Evolutionary conservation across 2,797 vertebrate species (phyloP).

Genomic region (Picus viridis): DNA sequence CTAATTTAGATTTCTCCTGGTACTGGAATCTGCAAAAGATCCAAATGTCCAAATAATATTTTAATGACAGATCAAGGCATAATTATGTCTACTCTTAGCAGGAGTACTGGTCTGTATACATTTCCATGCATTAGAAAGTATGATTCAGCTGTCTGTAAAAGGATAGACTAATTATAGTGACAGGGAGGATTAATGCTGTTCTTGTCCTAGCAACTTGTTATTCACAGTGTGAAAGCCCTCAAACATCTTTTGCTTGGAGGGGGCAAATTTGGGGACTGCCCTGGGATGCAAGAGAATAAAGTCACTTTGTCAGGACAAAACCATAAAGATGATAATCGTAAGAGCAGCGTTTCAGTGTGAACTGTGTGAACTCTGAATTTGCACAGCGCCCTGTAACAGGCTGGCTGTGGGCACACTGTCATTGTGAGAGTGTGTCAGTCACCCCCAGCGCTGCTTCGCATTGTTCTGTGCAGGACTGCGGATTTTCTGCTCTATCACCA

Average conservation of each 20-base stretch:
- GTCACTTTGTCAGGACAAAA: slow-evolving; percentile 66
- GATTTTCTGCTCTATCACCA: slow-evolving; percentile 14
- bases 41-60: slow-evolving; percentile 54
- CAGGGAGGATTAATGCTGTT: slow-evolving; percentile 60
- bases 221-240: slow-evolving; percentile 58
- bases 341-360: slow-evolving; percentile 24
- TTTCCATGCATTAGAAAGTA: slow-evolving; percentile 71
- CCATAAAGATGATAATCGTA: slow-evolving; percentile 24
- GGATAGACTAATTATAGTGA: slow-evolving; percentile 66
- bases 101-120: slow-evolving; percentile 59
- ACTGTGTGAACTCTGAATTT: slow-evolving; percentile 38
- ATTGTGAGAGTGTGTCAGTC: not conserved
- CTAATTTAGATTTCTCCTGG: slow-evolving; percentile 27
- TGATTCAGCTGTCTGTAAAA: slow-evolving; percentile 65
- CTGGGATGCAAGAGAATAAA: slow-evolving; percentile 41
- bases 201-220: slow-evolving; percentile 64
- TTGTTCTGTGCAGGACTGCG: not conserved
- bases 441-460: not conserved
- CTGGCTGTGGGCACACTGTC: not conserved
- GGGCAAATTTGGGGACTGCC: slow-evolving; percentile 21
- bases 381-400: not conserved
- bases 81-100: slow-evolving; percentile 53
- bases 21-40: not conserved
- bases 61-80: slow-evolving; percentile 58
- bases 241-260: slow-evolving; percentile 45